Base-by-base conservation (phyloP, 2,797 vertebrate species). In the Rousettus madagascariensis region DNA sequence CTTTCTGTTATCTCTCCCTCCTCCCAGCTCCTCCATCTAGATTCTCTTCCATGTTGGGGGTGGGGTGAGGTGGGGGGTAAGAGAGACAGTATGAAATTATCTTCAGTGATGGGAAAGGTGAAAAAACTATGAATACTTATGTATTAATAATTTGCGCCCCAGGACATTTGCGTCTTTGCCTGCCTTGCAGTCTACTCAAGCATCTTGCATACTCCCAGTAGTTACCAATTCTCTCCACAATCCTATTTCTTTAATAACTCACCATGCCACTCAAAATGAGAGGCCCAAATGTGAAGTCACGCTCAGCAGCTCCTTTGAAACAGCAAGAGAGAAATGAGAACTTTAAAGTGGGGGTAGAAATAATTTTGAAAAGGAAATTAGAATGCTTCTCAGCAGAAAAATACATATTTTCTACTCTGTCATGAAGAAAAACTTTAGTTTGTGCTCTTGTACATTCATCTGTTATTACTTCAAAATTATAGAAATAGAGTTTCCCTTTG, bases 361-460 rank as follows among this genome's bases (percentile, higher is more conserved):
- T 53, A 41, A 74, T 65, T 83, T 86, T 74, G 16, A 51, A 87
- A 88, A 82, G 11, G 20, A 93, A 94, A 82, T 92, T n/a, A 77
- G 68, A 82, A 63, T 57, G 82, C 28, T 36, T 88, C 26, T 93
- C 36, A 66, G 80, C 46, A 75, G 41, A 41, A 72, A 86, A 89
- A 36, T 28, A 74, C 33, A 38, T 91, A 30, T 78, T 79, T 95
- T 51, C 6, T 79, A 61, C 22, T 49, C 59, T 77, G 2, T n/a
- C 12, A 24, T 30, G 43, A 93, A 83, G 51, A 72, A 72, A 93
- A 78, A 30, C 19, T 53, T 49, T 28, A 61, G n/a, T 85, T 90
- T n/a, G 24, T 61, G 30, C 59, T 90, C 63, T 66, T 30, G 3
- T 72, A 12, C 16, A 41, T 92, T 75, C 11, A 19, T 38, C 69